Evolutionary conservation across 2,888 invertebrate genomes (phyloP), one percentile per base, ranked within the genome.

Genomic region (Agrotis segetum): DNA sequence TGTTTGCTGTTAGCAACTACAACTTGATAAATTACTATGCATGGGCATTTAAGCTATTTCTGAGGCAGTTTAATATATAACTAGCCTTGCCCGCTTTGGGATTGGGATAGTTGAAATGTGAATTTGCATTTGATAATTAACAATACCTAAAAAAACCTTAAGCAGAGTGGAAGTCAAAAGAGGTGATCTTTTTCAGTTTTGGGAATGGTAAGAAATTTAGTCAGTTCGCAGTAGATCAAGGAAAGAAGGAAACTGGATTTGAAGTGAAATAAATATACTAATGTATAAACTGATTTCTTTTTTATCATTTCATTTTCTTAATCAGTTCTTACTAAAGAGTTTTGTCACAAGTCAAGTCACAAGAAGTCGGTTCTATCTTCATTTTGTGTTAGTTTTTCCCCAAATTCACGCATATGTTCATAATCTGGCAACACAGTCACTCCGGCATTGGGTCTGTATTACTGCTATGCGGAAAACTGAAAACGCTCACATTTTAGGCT

Each of bases 381-480:
- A 4, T 17, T 17, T 47, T 53, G 24, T 1, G 24, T 60, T 55
- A 53, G n/a, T 67, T 66, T 79, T 40, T 66, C 66, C 84, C 79
- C 21, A 24, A 58, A 82, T 50, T 40, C 11, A 46, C 52, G 82
- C 50, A 67, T 17, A 67, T 55, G 19, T 71, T 67, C 11, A 1
- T 60, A 34, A 62, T 21, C 80, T 90, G 84, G 90, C 89, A 93
- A 91, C 91, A 85, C 88, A 69, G 78, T 72, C 83, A 87, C 82
- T 85, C 87, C 89, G 85, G 90, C 91, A 90, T 90, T 88, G 89
- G 87, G 84, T 89, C 86, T 89, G 88, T 89, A 88, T 89, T 94
- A 90, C 93, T 89, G 94, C 93, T 94, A 94, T 94, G 94, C 94
- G 92, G 94, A 91, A 90, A 91, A 87, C 88, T 88, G 79, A 73